A percentile compares a stretch with the other conserved stretches of the same genome.
phyloP scores from a whole-genome alignment of 1,140 invertebrate species.

The Lamellibrachia luymesi region DNA sequence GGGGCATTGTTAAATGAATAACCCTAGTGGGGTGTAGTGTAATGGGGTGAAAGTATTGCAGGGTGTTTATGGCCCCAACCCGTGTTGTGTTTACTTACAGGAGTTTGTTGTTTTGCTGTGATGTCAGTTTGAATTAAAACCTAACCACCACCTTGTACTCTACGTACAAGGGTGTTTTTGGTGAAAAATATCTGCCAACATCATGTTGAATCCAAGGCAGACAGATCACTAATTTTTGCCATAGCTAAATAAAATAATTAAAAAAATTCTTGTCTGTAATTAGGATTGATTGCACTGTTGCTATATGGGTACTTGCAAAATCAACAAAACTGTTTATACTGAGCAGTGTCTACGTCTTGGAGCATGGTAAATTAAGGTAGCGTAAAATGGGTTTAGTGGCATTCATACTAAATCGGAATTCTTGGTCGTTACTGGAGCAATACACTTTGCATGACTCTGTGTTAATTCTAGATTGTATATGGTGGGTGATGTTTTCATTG shows the following conservation, averaged over 20 bases:
- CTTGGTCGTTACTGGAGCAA: background rate
- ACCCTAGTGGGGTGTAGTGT: background rate
- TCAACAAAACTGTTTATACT: background rate
- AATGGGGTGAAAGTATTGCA: background rate
- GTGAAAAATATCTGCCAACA: background rate
- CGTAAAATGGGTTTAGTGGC: background rate
- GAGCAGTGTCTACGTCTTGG: background rate
- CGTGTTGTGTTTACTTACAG: background rate
- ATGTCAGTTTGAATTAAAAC: background rate
- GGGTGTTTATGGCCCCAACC: background rate
- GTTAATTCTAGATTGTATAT: background rate
- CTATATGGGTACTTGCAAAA: background rate
- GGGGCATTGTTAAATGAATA: background rate
- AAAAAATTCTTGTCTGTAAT: too few relatives aligned
- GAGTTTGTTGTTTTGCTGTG: slow-evolving; percentile 11
- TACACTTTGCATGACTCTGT: background rate
- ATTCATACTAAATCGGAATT: background rate
- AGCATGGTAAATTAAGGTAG: background rate
- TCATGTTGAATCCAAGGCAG: background rate
- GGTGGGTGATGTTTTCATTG: background rate
- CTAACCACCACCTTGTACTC: background rate
- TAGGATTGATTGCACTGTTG: too few relatives aligned
- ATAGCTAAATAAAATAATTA: too few relatives aligned
- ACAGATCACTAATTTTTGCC: too few relatives aligned
- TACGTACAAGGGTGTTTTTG: background rate